These are phyloP conservation scores for Phalloptychus januarius DNA, from an alignment of 2,797 vertebrate species.

Conservation along the genomic window DNA sequence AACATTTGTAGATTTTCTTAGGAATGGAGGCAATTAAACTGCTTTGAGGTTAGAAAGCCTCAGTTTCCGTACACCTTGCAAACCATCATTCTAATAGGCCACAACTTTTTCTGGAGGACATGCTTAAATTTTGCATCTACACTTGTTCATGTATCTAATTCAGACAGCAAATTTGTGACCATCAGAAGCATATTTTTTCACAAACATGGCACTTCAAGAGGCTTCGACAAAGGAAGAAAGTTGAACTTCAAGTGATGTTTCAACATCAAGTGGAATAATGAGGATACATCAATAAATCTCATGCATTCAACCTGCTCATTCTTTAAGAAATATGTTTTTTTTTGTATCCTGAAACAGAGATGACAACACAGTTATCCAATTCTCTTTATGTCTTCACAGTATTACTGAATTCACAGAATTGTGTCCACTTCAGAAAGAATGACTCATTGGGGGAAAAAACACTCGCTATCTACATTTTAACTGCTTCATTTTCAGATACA, in stretches of 20 bases:
- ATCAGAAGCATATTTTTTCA: conserved; percentile 44
- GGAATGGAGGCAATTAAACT: conserved; percentile 81
- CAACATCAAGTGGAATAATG: conserved; percentile 66
- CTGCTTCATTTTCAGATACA: conserved; percentile 43
- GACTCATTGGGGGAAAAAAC: conserved; percentile 43
- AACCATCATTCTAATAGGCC: conserved; percentile 83
- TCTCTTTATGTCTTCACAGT: conserved; percentile 43
- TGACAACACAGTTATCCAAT: conserved; percentile 39
- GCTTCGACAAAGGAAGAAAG: conserved; percentile 31
- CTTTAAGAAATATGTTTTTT: conserved; percentile 52
- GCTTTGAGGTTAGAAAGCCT: conserved; percentile 79
- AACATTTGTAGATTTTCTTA: conserved; percentile 79
- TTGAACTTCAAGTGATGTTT: conserved; percentile 59
- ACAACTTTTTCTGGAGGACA: conserved; percentile 71
- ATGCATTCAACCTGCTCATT: conserved; percentile 23
- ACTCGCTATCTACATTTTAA: conserved; percentile 51
- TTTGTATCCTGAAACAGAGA: conserved; percentile 48
- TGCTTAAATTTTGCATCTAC: conserved; percentile 72
- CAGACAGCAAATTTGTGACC: conserved; percentile 61
- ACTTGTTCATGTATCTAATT: conserved; percentile 64
- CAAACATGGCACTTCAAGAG: conserved; percentile 38
- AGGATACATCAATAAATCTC: conserved; percentile 57
- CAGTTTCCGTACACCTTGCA: conserved; percentile 73
- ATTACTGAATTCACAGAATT: conserved; percentile 48
- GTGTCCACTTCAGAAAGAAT: conserved; percentile 53